A percentile compares a stretch with the other conserved stretches of the same genome.
Evolutionary conservation across 2,888 invertebrate genomes (phyloP).

Genomic region (Lasioglossum leucozonium): DNA sequence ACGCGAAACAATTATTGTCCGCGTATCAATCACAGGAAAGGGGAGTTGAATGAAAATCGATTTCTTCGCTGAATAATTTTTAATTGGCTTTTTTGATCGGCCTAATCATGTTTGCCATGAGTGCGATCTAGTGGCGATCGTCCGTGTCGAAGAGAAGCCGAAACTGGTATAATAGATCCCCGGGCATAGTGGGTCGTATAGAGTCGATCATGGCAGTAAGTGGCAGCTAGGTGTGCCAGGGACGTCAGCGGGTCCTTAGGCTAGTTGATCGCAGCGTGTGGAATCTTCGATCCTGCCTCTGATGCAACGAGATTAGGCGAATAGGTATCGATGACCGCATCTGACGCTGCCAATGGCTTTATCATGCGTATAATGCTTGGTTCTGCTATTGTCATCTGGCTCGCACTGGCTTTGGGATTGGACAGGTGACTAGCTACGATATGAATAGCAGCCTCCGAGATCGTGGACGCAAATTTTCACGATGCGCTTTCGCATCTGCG

Average conservation of each 20-base stretch:
- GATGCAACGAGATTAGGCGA: conserved; percentile 12
- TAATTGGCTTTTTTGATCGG: no score
- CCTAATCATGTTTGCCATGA: no score
- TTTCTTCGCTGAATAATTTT: background rate
- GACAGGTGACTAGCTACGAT: background rate
- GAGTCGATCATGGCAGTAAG: background rate
- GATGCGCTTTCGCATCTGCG: background rate
- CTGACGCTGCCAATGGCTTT: conserved; percentile 9
- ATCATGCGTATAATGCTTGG: background rate
- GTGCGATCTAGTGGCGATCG: background rate
- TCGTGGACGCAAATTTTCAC: background rate
- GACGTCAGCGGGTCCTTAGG: background rate
- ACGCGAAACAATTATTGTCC: background rate
- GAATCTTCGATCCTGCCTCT: background rate
- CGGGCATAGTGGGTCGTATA: background rate
- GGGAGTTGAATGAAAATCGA: background rate
- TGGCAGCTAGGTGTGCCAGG: background rate
- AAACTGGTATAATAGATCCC: background rate
- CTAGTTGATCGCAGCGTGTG: background rate
- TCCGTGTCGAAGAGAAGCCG: background rate
- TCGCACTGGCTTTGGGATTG: background rate
- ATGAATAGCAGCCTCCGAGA: background rate
- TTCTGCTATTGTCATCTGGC: conserved; percentile 8
- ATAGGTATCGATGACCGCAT: conserved; percentile 2
- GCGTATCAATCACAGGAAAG: background rate